Percentiles rank a stretch among this genome's conserved stretches.
These are phyloP conservation scores for Agrochola litura DNA, from an alignment of 2,888 invertebrate genomes.

Conservation along the genomic window DNA sequence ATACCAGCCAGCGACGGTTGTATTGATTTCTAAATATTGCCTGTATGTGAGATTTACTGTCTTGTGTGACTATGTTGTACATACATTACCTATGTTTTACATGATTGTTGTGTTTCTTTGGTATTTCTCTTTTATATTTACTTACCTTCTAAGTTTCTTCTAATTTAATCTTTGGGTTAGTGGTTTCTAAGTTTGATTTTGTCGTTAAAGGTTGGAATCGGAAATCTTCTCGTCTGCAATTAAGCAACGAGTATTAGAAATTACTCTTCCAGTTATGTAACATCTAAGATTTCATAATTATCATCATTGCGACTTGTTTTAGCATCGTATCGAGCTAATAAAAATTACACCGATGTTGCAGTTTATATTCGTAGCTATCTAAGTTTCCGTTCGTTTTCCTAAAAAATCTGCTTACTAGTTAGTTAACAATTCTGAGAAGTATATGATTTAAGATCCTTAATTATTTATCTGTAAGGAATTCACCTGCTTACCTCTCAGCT, in stretches of 20 bases:
- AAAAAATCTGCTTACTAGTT: neutral
- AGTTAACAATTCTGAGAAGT: neutral
- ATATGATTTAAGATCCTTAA: neutral
- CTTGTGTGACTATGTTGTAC: neutral
- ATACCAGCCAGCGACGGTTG: slow-evolving; percentile 32
- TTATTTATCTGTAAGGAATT: neutral
- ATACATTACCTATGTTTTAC: neutral
- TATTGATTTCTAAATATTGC: slow-evolving; percentile 51
- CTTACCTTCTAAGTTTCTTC: neutral
- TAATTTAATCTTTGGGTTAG: neutral
- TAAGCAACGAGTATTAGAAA: neutral
- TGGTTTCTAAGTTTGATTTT: neutral
- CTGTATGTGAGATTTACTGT: slow-evolving; percentile 39
- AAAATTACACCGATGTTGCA: neutral
- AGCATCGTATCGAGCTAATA: neutral
- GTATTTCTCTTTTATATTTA: neutral
- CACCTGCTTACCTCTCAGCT: neutral
- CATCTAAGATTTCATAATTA: neutral
- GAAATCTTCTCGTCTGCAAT: neutral
- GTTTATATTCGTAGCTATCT: neutral
- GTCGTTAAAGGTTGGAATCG: neutral
- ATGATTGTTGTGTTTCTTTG: neutral
- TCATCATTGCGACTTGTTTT: neutral
- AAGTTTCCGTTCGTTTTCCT: neutral
- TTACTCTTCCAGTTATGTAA: neutral